Conservation (phyloP, 2,113 vertebrate genomes). For the Opisthocomus hoazin region DNA sequence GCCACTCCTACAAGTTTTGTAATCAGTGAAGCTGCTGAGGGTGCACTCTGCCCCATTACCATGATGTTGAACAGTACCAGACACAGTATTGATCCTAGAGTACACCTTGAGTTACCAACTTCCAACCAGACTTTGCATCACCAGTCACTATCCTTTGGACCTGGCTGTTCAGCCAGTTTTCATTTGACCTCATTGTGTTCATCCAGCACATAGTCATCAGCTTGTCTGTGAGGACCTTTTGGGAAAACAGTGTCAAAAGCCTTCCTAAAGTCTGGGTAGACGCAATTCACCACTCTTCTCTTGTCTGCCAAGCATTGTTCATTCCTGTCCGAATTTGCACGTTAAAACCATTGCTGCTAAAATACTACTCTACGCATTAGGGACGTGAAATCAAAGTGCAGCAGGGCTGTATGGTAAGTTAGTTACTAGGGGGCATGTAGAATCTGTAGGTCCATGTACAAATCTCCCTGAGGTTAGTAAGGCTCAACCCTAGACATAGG, state of each 20-base stretch:
- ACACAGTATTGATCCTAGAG: fast-evolving
- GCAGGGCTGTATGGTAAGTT: neutral
- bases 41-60: neutral
- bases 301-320: neutral
- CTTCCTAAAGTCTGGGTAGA: neutral
- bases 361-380: neutral
- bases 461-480: neutral
- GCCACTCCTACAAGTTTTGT: neutral
- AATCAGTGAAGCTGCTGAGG: neutral
- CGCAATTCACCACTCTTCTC: neutral
- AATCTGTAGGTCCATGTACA: neutral
- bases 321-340: neutral
- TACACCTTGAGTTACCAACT: neutral
- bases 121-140: neutral
- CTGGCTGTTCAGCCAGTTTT: neutral
- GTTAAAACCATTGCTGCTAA: neutral
- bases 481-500: neutral
- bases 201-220: neutral
- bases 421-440: neutral
- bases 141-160: neutral
- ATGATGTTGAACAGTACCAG: neutral
- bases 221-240: neutral
- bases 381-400: neutral
- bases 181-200: neutral
- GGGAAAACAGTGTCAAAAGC: neutral